A percentile compares a stretch with the other conserved stretches of the same genome.
Evolutionary conservation across 1,140 invertebrate genomes (phyloP).

Genomic region (Lutraria rhynchaena): DNA sequence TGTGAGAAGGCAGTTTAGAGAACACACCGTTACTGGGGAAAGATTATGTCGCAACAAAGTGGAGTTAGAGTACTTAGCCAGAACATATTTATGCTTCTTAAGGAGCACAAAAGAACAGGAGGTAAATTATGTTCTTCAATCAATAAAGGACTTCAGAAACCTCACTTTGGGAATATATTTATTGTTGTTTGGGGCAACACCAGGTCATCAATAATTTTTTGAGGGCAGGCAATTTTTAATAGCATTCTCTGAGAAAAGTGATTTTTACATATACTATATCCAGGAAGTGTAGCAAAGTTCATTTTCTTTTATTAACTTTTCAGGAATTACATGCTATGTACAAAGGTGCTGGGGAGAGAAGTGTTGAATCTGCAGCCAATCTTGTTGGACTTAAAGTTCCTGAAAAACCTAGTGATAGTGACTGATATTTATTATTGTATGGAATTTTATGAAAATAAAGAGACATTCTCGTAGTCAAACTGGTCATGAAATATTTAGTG

Average conservation of each 20-base stretch:
- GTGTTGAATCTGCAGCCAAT: constrained; percentile 89
- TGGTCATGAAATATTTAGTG: too few relatives aligned
- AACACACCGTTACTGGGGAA: constrained; percentile 89
- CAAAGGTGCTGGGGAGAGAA: constrained; percentile 89
- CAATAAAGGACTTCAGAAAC: too few relatives aligned
- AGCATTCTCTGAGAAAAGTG: neutral
- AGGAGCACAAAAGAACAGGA: constrained; percentile 86
- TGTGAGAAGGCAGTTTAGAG: constrained; percentile 87
- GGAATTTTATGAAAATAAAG: too few relatives aligned
- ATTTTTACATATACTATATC: neutral
- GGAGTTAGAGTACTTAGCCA: constrained; percentile 88
- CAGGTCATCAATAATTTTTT: too few relatives aligned
- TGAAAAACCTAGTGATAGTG: neutral
- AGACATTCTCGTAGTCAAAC: too few relatives aligned
- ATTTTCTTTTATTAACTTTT: constrained; percentile 10
- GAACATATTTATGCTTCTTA: constrained; percentile 90
- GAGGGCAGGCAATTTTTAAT: constrained; percentile 3
- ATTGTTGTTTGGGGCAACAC: too few relatives aligned
- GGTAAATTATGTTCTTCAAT: constrained; percentile 54
- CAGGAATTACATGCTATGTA: constrained; percentile 87
- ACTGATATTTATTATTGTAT: too few relatives aligned
- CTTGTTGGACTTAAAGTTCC: constrained; percentile 93
- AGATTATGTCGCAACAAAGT: constrained; percentile 90
- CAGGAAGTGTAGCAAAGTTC: neutral
- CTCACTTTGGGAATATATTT: too few relatives aligned